Conservation (phyloP, 2,797 vertebrate species). For the Denticeps clupeoides region DNA sequence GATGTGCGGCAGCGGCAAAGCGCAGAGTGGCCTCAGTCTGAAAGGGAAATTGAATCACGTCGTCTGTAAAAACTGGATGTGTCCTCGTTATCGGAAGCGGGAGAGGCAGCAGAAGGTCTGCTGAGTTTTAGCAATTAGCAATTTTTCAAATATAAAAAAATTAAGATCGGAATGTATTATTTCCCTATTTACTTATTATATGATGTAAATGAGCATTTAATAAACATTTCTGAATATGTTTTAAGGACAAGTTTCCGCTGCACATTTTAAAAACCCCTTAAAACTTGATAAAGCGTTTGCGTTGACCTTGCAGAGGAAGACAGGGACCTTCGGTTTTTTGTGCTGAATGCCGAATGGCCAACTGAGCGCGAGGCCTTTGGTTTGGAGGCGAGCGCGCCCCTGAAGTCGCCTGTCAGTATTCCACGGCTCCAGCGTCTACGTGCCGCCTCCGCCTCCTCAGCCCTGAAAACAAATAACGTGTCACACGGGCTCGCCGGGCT, state of each 20-base stretch:
- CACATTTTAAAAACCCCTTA: background rate
- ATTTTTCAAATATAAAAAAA: no score
- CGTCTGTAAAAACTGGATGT: background rate
- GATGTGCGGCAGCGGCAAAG: background rate
- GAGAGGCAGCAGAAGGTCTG: no score
- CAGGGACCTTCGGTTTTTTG: slow-evolving; percentile 29
- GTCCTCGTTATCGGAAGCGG: background rate
- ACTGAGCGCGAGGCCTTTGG: slow-evolving; percentile 4
- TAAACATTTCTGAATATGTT: background rate
- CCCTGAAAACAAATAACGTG: no score
- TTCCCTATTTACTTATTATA: no score
- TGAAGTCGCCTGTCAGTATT: no score
- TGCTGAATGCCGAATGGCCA: slow-evolving; percentile 39
- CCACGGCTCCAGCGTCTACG: no score
- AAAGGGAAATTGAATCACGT: background rate
- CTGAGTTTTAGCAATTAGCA: no score
- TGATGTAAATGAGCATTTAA: no score
- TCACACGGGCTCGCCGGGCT: background rate
- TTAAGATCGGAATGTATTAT: no score
- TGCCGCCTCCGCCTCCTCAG: no score
- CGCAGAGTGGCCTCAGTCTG: slow-evolving; percentile 3
- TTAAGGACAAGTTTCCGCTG: background rate
- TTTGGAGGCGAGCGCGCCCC: no score
- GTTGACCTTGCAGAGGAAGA: slow-evolving; percentile 18
- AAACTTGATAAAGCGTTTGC: background rate